phyloP scores from a whole-genome alignment of 2,113 vertebrate species.

The Cyanoderma ruficeps region DNA sequence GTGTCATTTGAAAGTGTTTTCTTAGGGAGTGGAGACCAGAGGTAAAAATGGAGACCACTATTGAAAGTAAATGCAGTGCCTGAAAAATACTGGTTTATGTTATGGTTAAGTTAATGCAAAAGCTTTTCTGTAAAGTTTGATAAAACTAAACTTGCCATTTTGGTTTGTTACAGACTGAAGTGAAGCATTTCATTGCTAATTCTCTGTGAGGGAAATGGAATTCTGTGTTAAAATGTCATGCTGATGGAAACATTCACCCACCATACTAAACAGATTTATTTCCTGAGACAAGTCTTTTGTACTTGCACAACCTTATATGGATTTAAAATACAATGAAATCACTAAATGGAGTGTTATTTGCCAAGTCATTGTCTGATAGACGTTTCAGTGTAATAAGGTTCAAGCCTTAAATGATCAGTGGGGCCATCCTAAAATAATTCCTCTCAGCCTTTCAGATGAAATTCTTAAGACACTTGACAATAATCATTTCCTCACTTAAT shows the following conservation, averaged over 20 bases:
- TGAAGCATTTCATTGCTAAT: background rate
- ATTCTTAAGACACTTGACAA: constrained; percentile 55
- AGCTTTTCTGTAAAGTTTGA: background rate
- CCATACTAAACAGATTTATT: background rate
- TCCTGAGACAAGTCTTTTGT: background rate
- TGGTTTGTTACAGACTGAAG: background rate
- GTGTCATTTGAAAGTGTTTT: background rate
- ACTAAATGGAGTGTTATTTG: constrained; percentile 13
- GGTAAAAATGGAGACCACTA: background rate
- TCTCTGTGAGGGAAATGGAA: background rate
- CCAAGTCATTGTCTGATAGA: background rate
- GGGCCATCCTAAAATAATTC: constrained; percentile 50
- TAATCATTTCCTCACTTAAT: constrained; percentile 59
- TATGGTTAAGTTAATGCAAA: background rate
- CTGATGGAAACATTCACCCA: background rate
- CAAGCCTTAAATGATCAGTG: constrained; percentile 24
- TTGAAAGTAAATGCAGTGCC: background rate
- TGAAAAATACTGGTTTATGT: background rate
- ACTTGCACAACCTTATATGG: background rate
- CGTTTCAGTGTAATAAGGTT: constrained; percentile 13
- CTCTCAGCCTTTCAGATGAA: constrained; percentile 42
- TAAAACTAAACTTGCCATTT: background rate
- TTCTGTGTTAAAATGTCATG: background rate
- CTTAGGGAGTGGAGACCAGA: background rate
- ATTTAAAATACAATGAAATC: constrained; percentile 17